Conservation (phyloP, 2,888 invertebrate genomes). For the Spatulosminthurus flaviceps region DNA sequence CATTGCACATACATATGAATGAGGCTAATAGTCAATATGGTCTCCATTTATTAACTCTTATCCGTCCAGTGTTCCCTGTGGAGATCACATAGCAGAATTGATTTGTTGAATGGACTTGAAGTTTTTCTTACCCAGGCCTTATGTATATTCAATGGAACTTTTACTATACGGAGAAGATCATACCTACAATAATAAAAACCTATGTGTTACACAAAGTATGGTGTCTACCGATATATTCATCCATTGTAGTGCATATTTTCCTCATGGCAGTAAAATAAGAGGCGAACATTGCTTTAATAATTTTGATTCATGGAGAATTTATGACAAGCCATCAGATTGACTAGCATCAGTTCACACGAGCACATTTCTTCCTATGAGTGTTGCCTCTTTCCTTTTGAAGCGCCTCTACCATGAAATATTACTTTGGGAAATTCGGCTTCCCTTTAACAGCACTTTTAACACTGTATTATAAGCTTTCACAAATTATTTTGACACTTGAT, state of each 20-base stretch:
- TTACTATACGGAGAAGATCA: no score
- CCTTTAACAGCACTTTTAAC: conserved; percentile 8
- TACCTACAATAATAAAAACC: no score
- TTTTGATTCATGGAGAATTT: conserved; percentile 40
- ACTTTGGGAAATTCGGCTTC: conserved; percentile 10
- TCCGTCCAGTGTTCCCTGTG: not conserved
- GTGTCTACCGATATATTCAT: no score
- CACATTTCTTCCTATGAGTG: conserved; percentile 3
- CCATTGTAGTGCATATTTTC: no score
- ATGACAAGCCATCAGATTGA: conserved; percentile 39
- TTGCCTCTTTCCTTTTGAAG: not conserved
- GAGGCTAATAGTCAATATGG: conserved; percentile 3
- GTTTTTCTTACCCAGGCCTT: no score
- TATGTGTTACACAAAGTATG: no score
- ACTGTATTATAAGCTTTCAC: conserved; percentile 24
- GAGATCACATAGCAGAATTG: conserved; percentile 6
- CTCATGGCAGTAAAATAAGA: no score
- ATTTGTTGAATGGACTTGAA: not conserved
- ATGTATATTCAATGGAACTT: no score
- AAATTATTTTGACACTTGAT: conserved; percentile 41
- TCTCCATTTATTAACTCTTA: conserved; percentile 18
- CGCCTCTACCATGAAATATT: conserved; percentile 29
- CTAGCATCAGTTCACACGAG: conserved; percentile 33
- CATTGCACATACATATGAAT: conserved; percentile 2
- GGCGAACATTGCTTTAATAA: not conserved